A percentile compares a stretch with the other conserved stretches of the same genome.
Conservation (phyloP, 1,140 invertebrate species). For the Battus philenor region DNA sequence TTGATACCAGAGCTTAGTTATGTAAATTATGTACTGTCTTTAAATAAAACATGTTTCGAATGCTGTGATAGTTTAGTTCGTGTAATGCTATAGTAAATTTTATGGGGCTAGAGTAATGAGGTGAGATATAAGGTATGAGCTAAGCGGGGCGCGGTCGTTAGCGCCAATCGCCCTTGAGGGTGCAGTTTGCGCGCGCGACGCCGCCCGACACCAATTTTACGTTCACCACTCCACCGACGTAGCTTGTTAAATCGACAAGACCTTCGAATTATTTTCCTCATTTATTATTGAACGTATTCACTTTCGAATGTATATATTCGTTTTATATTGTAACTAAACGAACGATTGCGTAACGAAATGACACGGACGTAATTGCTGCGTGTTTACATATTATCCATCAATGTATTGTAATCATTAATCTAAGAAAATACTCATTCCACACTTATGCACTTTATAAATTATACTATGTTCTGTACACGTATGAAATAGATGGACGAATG, state of each 20-base stretch:
- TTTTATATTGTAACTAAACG: slow-evolving; percentile 8
- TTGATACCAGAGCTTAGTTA: not conserved
- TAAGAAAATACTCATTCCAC: no score
- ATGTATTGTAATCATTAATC: no score
- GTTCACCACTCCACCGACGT: slow-evolving; percentile 26
- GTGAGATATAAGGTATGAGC: slow-evolving; percentile 14
- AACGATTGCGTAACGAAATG: slow-evolving; percentile 1
- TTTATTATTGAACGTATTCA: slow-evolving; percentile 8
- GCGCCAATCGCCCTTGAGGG: slow-evolving; percentile 32
- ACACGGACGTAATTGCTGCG: no score
- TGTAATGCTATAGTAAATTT: no score
- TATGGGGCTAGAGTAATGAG: no score
- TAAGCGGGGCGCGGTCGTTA: slow-evolving; percentile 29
- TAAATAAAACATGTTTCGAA: no score
- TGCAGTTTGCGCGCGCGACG: slow-evolving; percentile 26
- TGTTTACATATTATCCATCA: no score
- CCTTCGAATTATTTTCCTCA: slow-evolving; percentile 16
- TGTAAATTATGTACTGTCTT: not conserved
- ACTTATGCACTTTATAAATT: no score
- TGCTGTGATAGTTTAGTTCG: no score
- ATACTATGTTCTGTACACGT: no score
- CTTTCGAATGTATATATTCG: slow-evolving; percentile 9
- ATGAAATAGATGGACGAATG: not conserved
- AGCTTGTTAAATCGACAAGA: slow-evolving; percentile 28
- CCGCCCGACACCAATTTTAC: slow-evolving; percentile 16